Base-by-base conservation (phyloP, 2,888 invertebrate species). In the Spilarctia lutea region DNA sequence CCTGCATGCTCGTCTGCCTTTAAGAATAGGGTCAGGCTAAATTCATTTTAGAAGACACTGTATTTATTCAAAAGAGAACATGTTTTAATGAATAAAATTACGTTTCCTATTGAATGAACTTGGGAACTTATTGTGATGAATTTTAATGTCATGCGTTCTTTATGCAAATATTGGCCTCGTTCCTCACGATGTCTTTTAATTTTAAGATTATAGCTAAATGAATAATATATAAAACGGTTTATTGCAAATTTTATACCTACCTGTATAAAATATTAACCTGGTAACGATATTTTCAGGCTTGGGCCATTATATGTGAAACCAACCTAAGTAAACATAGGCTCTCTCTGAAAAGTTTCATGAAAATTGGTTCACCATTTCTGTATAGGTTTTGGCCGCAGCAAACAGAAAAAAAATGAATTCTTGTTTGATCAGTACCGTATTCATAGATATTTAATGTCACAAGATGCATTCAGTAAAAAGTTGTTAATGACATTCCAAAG, bases 41-140 rank as follows among this genome's bases (percentile, higher is more conserved):
- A 10, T 52, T 56, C 35, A 56, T 33, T 10, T 39, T n/a, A 2
- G 33, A 33, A 18, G 39, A 39, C 27, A 56, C n/a, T 0, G 27
- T 35, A 69, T 56, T 69, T 35, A 63, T 63, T 63, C 63, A 69
- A 60, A 70, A 56, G 18, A 7, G 39, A 39, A 4, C 35, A 33
- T 48, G 33, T 65, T 45, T 71, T 71, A 63, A 71, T 71, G 65
- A 71, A 71, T 33, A 65, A 71, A 81, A 82, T 75, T 81, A 73
- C 75, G 74, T 78, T 75, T 77, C 81, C 76, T 75, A 75, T 78
- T 81, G 75, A 85, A 81, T 81, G 84, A 86, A 84, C 78, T 81
- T 81, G 78, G 78, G 84, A 89, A 91, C 89, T 92, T 89, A 85
- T 85, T 81, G 84, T 89, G 89, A 92, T 92, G 91, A 93, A 92